Evolutionary conservation across 2,888 invertebrate genomes (phyloP), one percentile per base, ranked within the genome.

Genomic region (Lasioglossum villosulum): DNA sequence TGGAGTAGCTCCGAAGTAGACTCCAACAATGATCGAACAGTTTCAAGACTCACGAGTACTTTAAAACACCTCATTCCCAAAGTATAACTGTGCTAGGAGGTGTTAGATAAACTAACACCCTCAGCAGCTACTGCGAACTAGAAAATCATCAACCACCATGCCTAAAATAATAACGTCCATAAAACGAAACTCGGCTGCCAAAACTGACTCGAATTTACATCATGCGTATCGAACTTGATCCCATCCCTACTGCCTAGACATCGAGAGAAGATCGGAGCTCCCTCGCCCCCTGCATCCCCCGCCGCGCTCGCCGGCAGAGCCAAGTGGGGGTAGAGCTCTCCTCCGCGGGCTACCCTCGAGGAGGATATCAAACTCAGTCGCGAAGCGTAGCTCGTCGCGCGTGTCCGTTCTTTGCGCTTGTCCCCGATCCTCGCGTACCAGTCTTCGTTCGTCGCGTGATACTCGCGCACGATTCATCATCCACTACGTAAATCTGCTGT

Each of bases 301-400:
- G 14, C 48, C 56, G n/a, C 45, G 39, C 23, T 42, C 70, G 30
- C 39, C 75, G 59, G 68, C 84, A 5, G 75, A 19, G 16, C 48
- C 37, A 63, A 75, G 90, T 89, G 91, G 86, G 87, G 91, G 87
- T 80, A 81, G 82, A 87, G 90, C 84, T 86, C 83, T 89, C 88
- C 88, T 85, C 87, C 89, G 88, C 86, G 86, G 86, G 82, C 88
- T 91, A 91, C 89, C 90, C 88, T 89, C 90, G 89, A 82, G 86
- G 89, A 88, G 88, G 90, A 86, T 90, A 90, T 89, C 90, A 91
- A 90, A 91, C 90, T 93, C 93, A 93, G 93, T 93, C 91, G 91
- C 92, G 90, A 90, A 88, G 90, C 93, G 92, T 91, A 91, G 91
- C 90, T 87, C 89, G 91, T 86, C 89, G 90, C 86, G 89, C 59